Base-by-base conservation (phyloP, 2,797 vertebrate species). In the Merluccius polli region DNA sequence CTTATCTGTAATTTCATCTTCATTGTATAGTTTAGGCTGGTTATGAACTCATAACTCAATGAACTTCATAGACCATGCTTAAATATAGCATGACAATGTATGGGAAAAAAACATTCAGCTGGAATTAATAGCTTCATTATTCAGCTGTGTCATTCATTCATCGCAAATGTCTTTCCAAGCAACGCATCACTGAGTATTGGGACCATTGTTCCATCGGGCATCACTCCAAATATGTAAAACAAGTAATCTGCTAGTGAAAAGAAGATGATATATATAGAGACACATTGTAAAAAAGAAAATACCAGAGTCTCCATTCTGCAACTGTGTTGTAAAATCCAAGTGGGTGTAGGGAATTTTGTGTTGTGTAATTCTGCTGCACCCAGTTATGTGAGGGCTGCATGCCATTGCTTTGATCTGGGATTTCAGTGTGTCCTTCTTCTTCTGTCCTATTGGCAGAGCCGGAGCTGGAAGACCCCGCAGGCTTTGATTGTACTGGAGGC, bases 401-500 rank as follows among this genome's bases (percentile, higher is more conserved):
- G 21, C 71, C 48, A 27, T 41, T 0, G 63, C 84, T 79, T 81
- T 81, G 84, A 87, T 82, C 70, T 38, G 24, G 59, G 18, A 68
- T 78, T 77, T 83, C 30, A 35, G 69, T 77, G 68, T 71, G 70
- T 35, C 33, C 31, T 70, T 65, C 59, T 78, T 73, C 48, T 83
- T 80, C 5, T 7, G 18, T 67, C 67, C 80, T 69, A 52, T 83
- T 75, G 52, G 78, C 77, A 32, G 73, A 77, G 75, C 77, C 13
- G 10, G 63, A 77, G 79, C 79, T 30, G 79, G 77, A 83, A 81
- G 78, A 83, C 76, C 84, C 85, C 81, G 84, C 77, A 82, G 76
- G 88, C 88, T 89, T 85, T 85, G 86, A 89, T 90, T 86, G 83
- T 75, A 83, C 85, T 79, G 0, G 3, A 74, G 79, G 84, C 82